Conservation (phyloP, 2,888 invertebrate species). For the Taphrorychus bicolor region DNA sequence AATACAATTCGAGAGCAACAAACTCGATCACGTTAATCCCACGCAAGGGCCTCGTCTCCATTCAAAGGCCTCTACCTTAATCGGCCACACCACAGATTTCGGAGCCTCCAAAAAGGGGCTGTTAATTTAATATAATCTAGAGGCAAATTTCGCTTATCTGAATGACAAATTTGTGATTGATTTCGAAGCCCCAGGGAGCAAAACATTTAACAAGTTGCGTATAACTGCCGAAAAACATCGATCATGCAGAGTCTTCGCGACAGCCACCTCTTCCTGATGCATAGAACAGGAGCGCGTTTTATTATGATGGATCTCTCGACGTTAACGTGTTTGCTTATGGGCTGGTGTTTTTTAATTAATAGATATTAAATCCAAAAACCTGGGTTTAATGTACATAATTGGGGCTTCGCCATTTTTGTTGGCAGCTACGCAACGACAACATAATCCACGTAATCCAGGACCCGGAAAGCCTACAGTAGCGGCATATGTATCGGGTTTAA, state of each 20-base stretch:
- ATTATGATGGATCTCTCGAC: not conserved
- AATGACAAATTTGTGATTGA: conserved; percentile 25
- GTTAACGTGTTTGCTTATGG: not conserved
- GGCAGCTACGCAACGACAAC: not conserved
- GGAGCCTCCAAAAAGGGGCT: not conserved
- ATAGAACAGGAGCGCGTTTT: not conserved
- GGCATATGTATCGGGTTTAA: conserved; percentile 12
- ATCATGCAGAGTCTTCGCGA: conserved; percentile 15
- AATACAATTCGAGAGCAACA: too few species aligned
- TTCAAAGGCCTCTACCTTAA: not conserved
- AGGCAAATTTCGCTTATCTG: conserved; percentile 6
- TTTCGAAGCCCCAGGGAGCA: conserved; percentile 13
- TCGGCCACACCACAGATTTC: not conserved
- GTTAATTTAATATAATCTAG: conserved; percentile 9
- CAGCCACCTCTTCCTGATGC: conserved; percentile 11
- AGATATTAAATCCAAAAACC: not conserved
- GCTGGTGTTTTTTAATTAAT: not conserved
- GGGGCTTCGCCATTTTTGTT: not conserved
- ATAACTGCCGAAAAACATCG: conserved; percentile 15
- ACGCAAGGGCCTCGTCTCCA: not conserved
- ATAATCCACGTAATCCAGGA: not conserved
- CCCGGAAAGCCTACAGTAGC: conserved; percentile 10
- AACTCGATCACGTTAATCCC: too few species aligned
- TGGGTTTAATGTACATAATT: not conserved
- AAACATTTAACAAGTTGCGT: conserved; percentile 21